These are phyloP conservation scores for Drosophila arawakana DNA, from an alignment of 1,140 invertebrate species.

Conservation along the genomic window DNA sequence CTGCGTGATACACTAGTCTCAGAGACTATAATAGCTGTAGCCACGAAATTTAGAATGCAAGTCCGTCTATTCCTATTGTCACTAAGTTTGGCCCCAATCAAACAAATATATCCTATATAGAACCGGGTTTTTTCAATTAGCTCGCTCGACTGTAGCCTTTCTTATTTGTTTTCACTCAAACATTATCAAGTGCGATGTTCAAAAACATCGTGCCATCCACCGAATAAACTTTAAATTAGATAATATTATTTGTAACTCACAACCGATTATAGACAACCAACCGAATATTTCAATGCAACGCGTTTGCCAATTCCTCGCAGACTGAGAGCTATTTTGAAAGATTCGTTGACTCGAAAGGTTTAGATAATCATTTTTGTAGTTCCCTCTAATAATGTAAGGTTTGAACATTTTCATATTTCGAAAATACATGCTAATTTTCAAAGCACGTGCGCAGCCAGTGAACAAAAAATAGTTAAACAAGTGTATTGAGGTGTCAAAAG, in stretches of 20 bases:
- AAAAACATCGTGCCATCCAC: too few species aligned
- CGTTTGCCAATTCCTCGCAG: constrained; percentile 1
- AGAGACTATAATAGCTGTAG: too few species aligned
- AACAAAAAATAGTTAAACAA: constrained; percentile 40
- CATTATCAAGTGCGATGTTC: too few species aligned
- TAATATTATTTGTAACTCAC: background rate
- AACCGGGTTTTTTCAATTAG: too few species aligned
- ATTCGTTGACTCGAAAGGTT: constrained; percentile 1
- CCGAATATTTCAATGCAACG: background rate
- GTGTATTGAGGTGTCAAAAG: constrained; percentile 34
- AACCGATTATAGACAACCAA: background rate
- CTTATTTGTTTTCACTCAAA: too few species aligned
- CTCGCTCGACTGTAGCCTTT: too few species aligned
- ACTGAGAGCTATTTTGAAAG: constrained; percentile 8
- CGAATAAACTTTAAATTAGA: too few species aligned
- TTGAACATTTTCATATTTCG: background rate
- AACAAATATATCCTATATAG: too few species aligned
- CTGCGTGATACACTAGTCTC: too few species aligned
- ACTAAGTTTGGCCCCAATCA: too few species aligned
- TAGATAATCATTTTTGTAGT: background rate
- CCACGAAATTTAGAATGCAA: too few species aligned
- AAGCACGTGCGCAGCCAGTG: constrained; percentile 28
- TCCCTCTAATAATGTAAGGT: background rate
- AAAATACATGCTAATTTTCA: constrained; percentile 54
- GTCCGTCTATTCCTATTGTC: too few species aligned